Percentiles rank a stretch among this genome's conserved stretches.
phyloP scores from a whole-genome alignment of 2,888 invertebrate genomes.

The Atrina japonica region DNA sequence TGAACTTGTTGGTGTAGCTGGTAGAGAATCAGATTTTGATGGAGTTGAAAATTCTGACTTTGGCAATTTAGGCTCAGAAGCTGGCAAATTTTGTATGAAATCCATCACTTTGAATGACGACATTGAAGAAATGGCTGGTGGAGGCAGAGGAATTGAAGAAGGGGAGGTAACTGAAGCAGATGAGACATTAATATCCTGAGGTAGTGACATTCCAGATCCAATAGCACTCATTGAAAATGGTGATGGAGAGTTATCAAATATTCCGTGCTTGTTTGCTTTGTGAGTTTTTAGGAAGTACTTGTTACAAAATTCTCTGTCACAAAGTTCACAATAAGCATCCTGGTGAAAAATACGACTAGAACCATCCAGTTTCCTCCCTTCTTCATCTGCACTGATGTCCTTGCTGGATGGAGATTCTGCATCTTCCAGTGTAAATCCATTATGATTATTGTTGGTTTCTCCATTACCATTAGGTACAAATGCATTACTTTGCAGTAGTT shows the following conservation, averaged over 20 bases:
- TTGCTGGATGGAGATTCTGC: constrained; percentile 32
- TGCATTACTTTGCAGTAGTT: constrained; percentile 83
- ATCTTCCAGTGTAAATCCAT: constrained; percentile 61
- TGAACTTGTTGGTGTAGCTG: constrained; percentile 11
- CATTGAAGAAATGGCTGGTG: constrained; percentile 52
- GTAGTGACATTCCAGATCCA: constrained; percentile 61
- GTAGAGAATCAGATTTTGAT: constrained; percentile 13
- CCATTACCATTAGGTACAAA: constrained; percentile 67
- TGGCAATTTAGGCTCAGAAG: constrained; percentile 42
- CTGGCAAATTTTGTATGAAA: constrained; percentile 44
- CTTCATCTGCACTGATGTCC: constrained; percentile 37
- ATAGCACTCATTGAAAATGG: constrained; percentile 61
- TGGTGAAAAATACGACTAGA: constrained; percentile 90
- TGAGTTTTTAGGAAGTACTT: constrained; percentile 99
- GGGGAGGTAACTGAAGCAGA: constrained; percentile 50
- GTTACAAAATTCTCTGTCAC: constrained; percentile 99
- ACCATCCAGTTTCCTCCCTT: constrained; percentile 42
- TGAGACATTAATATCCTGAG: constrained; percentile 58
- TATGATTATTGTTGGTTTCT: constrained; percentile 52
- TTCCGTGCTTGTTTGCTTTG: constrained; percentile 98
- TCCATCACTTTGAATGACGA: constrained; percentile 47
- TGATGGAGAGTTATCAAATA: constrained; percentile 81
- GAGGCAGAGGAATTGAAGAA: constrained; percentile 57
- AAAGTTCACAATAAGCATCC: constrained; percentile 97
- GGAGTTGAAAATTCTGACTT: constrained; percentile 24